These are phyloP conservation scores for Arenaria interpres DNA, from an alignment of 2,113 vertebrate genomes.

Conservation along the genomic window DNA sequence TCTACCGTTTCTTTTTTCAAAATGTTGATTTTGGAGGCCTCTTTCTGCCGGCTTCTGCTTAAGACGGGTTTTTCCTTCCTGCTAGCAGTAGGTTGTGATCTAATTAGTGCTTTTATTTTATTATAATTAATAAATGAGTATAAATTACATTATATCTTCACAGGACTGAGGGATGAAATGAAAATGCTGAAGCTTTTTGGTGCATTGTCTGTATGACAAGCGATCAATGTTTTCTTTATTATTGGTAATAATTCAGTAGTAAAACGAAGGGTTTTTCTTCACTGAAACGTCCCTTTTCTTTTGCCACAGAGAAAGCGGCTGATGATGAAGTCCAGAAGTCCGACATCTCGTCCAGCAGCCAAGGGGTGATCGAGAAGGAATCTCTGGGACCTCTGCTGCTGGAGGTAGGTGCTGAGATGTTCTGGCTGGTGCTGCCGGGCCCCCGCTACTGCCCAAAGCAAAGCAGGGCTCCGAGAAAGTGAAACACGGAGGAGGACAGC, in stretches of 20 bases:
- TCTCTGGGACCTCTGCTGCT: conserved; percentile 86
- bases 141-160: neutral
- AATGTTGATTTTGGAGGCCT: neutral
- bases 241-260: neutral
- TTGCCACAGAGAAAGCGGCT: conserved; percentile 81
- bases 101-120: neutral
- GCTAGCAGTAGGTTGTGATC: neutral
- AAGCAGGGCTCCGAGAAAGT: neutral
- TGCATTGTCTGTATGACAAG: neutral
- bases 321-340: conserved; percentile 94
- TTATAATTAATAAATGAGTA: neutral
- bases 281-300: neutral
- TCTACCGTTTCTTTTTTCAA: neutral
- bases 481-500: neutral
- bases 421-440: neutral
- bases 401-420: conserved; percentile 70
- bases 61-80: neutral
- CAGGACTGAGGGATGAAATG: no score
- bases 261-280: neutral
- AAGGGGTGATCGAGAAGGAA: conserved; percentile 92
- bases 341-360: conserved; percentile 94
- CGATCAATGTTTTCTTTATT: neutral
- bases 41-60: neutral
- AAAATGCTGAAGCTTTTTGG: neutral
- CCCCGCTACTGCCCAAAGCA: neutral